Conservation (phyloP, 37 sponge, comb jelly and placozoan genomes). For the Halisarca cf. caerulea region DNA sequence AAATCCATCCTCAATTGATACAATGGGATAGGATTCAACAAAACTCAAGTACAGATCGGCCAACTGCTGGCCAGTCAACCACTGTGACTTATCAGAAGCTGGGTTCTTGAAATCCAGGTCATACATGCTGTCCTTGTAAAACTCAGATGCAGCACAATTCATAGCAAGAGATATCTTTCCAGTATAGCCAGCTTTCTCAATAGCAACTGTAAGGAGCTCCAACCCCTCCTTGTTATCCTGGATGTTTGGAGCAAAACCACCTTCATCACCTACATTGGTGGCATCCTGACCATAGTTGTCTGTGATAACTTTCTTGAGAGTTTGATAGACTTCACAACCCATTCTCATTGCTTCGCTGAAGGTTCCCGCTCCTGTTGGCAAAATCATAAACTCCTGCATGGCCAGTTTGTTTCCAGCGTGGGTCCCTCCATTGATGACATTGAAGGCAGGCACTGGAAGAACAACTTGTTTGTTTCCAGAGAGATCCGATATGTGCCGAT, state of each 20-base stretch:
- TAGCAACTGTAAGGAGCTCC: slow-evolving; percentile 87
- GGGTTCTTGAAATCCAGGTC: slow-evolving; percentile 99
- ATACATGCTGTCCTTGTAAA: slow-evolving; percentile 94
- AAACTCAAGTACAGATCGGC: slow-evolving; percentile 78
- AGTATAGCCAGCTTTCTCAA: slow-evolving; percentile 94
- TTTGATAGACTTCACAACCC: slow-evolving; percentile 96
- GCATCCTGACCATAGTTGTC: slow-evolving; percentile 98
- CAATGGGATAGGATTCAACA: slow-evolving; percentile 87
- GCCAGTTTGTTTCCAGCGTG: slow-evolving; percentile 99
- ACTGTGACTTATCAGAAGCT: slow-evolving; percentile 67
- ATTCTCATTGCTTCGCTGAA: slow-evolving; percentile 96
- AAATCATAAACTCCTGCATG: slow-evolving; percentile 99
- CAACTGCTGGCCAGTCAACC: slow-evolving; percentile 71
- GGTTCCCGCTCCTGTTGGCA: slow-evolving; percentile 77
- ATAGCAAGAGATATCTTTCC: slow-evolving; percentile 92
- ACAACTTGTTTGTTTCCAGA: slow-evolving; percentile 88
- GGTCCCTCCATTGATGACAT: slow-evolving; percentile 98
- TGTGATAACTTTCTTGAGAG: slow-evolving; percentile 92
- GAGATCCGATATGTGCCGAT: slow-evolving; percentile 92
- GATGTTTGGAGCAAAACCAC: slow-evolving; percentile 99
- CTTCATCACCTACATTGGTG: slow-evolving; percentile 98
- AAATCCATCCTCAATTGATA: slow-evolving; percentile 95
- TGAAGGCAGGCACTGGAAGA: slow-evolving; percentile 96
- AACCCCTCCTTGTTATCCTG: slow-evolving; percentile 94
- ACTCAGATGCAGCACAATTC: slow-evolving; percentile 98